These are phyloP conservation scores for Alca torda DNA, from an alignment of 2,797 vertebrate genomes.

Conservation along the genomic window DNA sequence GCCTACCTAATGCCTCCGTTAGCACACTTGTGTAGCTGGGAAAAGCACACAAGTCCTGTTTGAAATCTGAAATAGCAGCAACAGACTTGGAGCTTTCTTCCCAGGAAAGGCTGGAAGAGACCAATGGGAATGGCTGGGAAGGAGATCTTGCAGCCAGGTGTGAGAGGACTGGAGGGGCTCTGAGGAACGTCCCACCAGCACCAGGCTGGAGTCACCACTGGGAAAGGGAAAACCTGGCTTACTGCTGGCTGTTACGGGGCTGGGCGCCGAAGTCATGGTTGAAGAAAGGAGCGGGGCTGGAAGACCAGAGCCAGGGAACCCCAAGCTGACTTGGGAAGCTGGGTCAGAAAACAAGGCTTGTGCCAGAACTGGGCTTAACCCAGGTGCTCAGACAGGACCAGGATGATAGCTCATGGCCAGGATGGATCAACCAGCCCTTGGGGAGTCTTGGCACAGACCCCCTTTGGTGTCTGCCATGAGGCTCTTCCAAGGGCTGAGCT, in stretches of 20 bases:
- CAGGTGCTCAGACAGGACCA: neutral
- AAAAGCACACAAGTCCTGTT: conserved; percentile 5
- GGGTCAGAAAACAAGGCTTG: neutral
- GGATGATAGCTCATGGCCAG: neutral
- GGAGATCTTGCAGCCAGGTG: neutral
- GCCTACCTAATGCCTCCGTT: conserved; percentile 40
- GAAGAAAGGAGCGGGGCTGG: neutral
- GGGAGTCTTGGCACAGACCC: neutral
- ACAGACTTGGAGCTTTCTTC: neutral
- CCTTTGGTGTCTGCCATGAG: fast-evolving
- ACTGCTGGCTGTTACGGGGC: neutral
- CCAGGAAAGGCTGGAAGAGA: neutral
- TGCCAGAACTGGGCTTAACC: neutral
- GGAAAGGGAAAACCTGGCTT: neutral
- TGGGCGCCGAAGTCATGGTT: neutral
- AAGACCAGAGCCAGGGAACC: neutral
- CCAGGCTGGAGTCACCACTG: neutral
- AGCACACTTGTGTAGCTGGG: conserved; percentile 23
- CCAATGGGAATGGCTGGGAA: neutral
- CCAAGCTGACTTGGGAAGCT: neutral
- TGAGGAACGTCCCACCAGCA: neutral
- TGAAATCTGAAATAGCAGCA: conserved; percentile 3
- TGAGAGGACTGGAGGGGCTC: neutral
- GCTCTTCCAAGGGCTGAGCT: neutral
- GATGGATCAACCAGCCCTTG: neutral